Base-by-base conservation (phyloP, 2,888 invertebrate species). In the Glyphotaelius pellucidus region DNA sequence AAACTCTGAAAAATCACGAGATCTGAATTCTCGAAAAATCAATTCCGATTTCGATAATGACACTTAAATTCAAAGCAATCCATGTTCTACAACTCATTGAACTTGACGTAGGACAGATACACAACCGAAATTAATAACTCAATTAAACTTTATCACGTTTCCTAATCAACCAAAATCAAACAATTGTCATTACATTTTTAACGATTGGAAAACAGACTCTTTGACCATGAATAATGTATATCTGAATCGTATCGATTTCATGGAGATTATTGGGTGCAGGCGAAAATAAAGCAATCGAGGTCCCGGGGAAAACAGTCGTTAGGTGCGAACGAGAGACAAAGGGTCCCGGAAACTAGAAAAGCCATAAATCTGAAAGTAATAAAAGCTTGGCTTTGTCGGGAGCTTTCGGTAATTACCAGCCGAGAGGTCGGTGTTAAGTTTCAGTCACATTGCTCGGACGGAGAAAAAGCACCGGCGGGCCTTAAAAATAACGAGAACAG, bases 361-460 rank as follows among this genome's bases (percentile, higher is more conserved):
- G 93, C 93, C 84, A 93, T 93, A 93, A 93, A 93, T 93, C 93
- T 93, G 93, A 93, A 93, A 93, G 93, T 93, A 93, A 93, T 93
- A 93, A 93, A 93, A 93, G 91, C 93, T 91, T 90, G 93, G 93
- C 93, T 93, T 93, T 93, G 93, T 93, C 92, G 90, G 93, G 92
- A 91, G 92, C 92, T 93, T 92, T 93, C 47, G 92, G 93, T 93
- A 93, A 93, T 93, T 93, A 93, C 93, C 93, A 85, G 90, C 91
- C 92, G 91, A 92, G 93, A 93, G 93, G 92, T 93, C 93, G 90
- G 91, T 91, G 91, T 92, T 92, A 90, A 79, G 88, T 88, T 88
- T 67, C 88, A 67, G 67, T 88, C 88, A 88, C 88, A 88, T 88
- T 67, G 52, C 86, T 86, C 86, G 52, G 87, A 52, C 52, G 88